These are phyloP conservation scores for Leptopilina syphax DNA, from an alignment of 2,888 invertebrate species.

Conservation along the genomic window DNA sequence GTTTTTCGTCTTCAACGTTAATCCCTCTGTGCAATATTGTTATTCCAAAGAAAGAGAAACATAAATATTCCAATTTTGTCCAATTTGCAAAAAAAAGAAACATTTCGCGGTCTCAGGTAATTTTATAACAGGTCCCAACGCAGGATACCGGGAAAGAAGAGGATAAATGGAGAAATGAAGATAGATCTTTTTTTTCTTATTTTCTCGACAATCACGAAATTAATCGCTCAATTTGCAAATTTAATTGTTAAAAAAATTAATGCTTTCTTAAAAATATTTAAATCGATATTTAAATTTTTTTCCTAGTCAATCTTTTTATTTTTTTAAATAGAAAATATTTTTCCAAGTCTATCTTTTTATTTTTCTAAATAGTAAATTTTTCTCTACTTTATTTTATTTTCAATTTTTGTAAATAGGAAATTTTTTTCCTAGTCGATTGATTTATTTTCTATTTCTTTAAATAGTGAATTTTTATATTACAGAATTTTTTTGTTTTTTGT, in stretches of 20 bases:
- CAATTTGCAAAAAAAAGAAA: neutral
- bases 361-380: neutral
- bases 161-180: slow-evolving; percentile 1
- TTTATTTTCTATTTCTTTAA: neutral
- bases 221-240: slow-evolving; percentile 4
- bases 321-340: neutral
- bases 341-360: neutral
- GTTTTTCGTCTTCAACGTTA: slow-evolving; percentile 12
- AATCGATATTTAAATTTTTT: neutral
- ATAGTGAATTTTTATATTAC: neutral
- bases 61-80: slow-evolving; percentile 1
- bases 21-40: slow-evolving; percentile 2
- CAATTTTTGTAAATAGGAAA: neutral
- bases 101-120: neutral
- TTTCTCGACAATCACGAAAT: neutral
- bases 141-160: slow-evolving; percentile 4
- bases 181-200: neutral
- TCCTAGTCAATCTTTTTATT: neutral
- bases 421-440: no score
- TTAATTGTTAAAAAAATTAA: no score
- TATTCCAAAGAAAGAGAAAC: slow-evolving; percentile 6
- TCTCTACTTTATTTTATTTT: neutral
- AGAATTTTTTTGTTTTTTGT: no score
- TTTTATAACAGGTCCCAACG: slow-evolving; percentile 21
- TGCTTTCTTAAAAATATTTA: no score